phyloP scores from a whole-genome alignment of 2,113 vertebrate species.

The Noturus placidus region DNA sequence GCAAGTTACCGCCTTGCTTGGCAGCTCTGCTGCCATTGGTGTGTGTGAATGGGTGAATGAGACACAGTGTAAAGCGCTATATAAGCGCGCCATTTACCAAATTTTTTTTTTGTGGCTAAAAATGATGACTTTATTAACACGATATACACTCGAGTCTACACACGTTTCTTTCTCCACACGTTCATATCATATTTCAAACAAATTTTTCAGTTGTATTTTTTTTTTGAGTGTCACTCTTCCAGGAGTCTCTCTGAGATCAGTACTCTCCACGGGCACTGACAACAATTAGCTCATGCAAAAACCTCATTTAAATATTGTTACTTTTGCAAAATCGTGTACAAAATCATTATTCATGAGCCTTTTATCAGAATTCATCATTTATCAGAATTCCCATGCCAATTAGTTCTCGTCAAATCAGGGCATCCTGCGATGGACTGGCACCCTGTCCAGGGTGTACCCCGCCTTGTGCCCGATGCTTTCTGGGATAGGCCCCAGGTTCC shows the following conservation, averaged over 20 bases:
- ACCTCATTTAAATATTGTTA: background rate
- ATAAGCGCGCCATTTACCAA: no score
- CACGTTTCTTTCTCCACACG: background rate
- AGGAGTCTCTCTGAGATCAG: background rate
- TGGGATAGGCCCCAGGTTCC: no score
- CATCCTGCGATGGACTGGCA: no score
- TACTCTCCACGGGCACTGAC: background rate
- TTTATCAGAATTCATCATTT: background rate
- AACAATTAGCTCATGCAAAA: background rate
- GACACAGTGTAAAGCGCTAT: no score
- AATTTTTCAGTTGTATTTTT: background rate
- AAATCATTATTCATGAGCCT: background rate
- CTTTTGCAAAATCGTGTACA: background rate
- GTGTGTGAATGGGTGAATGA: no score
- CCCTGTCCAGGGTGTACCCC: no score
- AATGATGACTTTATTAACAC: background rate
- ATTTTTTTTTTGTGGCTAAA: no score
- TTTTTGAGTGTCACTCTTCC: no score
- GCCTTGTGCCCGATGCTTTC: no score
- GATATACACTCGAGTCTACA: background rate
- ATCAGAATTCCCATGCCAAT: background rate
- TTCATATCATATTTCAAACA: background rate
- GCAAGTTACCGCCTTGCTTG: no score
- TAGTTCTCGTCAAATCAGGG: background rate
- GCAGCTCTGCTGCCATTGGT: no score